Conservation (phyloP, 1,140 invertebrate species). For the Drosophila ananassae region DNA sequence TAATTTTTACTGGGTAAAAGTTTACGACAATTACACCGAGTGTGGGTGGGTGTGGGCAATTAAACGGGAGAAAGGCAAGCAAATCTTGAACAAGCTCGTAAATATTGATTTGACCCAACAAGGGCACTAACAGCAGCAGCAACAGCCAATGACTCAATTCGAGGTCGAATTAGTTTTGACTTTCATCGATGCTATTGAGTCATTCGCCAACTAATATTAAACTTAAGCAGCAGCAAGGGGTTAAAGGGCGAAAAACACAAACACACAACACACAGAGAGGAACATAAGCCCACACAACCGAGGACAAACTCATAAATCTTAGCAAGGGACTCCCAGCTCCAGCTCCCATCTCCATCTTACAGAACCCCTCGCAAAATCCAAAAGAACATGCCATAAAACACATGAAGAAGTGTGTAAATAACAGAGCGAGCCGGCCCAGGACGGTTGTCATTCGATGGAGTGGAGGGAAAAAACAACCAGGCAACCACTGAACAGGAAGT, state of each 20-base stretch:
- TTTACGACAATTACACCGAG: slow-evolving; percentile 58
- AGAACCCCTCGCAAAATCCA: slow-evolving; percentile 49
- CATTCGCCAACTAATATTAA: slow-evolving; percentile 59
- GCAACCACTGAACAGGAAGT: slow-evolving; percentile 23
- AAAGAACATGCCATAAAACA: slow-evolving; percentile 79
- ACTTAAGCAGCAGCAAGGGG: slow-evolving; percentile 53
- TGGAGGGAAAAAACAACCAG: slow-evolving; percentile 17
- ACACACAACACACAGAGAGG: neutral
- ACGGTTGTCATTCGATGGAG: slow-evolving; percentile 13
- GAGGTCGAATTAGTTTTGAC: slow-evolving; percentile 29
- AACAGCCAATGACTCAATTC: slow-evolving; percentile 26
- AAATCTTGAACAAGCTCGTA: slow-evolving; percentile 58
- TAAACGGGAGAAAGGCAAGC: slow-evolving; percentile 27
- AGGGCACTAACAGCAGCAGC: neutral
- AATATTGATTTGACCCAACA: slow-evolving; percentile 61
- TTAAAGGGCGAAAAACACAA: slow-evolving; percentile 42
- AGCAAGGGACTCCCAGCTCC: slow-evolving; percentile 17
- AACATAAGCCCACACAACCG: slow-evolving; percentile 15
- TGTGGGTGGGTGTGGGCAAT: slow-evolving; percentile 17
- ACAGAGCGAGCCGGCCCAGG: slow-evolving; percentile 30
- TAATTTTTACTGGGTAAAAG: slow-evolving; percentile 51
- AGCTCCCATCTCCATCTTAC: slow-evolving; percentile 1
- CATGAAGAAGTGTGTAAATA: slow-evolving; percentile 79
- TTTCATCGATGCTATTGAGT: slow-evolving; percentile 57
- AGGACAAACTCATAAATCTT: slow-evolving; percentile 60